phyloP scores from a whole-genome alignment of 2,113 vertebrate species.

The Ochotona curzoniae region DNA sequence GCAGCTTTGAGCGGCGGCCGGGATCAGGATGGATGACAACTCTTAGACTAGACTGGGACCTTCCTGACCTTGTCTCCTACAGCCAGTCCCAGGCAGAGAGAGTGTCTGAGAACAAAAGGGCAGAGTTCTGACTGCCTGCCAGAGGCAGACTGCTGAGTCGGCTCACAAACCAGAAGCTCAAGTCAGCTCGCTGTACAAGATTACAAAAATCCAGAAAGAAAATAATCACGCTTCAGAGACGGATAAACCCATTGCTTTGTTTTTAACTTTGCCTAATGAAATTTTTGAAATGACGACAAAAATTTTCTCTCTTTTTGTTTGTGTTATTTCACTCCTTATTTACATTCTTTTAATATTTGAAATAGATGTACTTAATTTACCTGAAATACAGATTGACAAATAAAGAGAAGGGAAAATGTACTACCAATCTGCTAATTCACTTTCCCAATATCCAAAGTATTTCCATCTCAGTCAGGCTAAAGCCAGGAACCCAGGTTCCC shows the following conservation, averaged over 20 bases:
- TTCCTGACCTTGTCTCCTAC: not conserved
- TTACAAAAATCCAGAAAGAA: not conserved
- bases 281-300: not conserved
- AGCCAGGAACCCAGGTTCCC: no score
- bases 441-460: no score
- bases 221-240: not conserved
- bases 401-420: no score
- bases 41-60: not conserved
- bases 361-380: no score
- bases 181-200: not conserved
- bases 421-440: no score
- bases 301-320: not conserved
- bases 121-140: not conserved
- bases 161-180: no score
- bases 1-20: slow-evolving; percentile 57
- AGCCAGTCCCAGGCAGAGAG: not conserved
- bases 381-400: no score
- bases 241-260: not conserved
- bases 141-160: no score
- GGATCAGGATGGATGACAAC: slow-evolving; percentile 39
- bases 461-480: no score
- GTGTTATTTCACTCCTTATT: no score
- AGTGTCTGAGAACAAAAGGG: not conserved
- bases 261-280: not conserved
- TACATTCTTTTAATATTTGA: no score